Evolutionary conservation across 2,113 vertebrate species (phyloP), one percentile per base, ranked within the genome.

Genomic region (Pimephales promelas): DNA sequence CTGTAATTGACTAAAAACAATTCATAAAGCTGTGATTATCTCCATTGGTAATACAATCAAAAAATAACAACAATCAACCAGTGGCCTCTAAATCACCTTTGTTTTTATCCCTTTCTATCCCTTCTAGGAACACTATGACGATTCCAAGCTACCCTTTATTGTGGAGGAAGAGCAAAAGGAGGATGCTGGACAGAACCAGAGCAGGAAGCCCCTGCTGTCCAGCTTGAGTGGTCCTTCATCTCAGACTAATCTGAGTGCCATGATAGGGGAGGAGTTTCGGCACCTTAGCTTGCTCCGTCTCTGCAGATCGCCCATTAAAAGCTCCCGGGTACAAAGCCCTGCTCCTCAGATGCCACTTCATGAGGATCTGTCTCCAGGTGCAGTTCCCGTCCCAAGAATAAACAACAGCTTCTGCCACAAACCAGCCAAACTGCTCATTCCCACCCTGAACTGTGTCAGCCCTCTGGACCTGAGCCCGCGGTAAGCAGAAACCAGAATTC

Each of bases 391-490:
- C 6, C 86, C 87, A 24, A 86, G 18, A 56, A 36, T 86, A 13
- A 88, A 91, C 62, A 80, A 84, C 3, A 81, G 45, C 52, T 59
- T 61, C 2, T 77, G 31, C 66, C 89, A 92, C 86, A 95, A 91
- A 68, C 95, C 95, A 0, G 89, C 94, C 83, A 96, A 95, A 84
- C 94, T 97, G 43, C 95, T 97, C 79, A 96, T 98, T 87, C 95
- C 95, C 1, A 93, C 95, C 10, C 83, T 96, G 82, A 94, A 94
- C 76, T 90, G 94, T 36, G 89, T 82, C 4, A 96, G 94, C 34
- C 94, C 97, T 20, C 92, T 95, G 0, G 94, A 96, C 85, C 95
- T 99, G 86, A 98, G 97, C 81, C 97, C 97, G 86, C 96, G 97
- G 97, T 98, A 62, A 70, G 2, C 20, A 34, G 3, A 18, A 24